Percentiles rank a stretch among this genome's conserved stretches.
Conservation (phyloP, 2,888 invertebrate genomes). For the Clivina fossor region DNA sequence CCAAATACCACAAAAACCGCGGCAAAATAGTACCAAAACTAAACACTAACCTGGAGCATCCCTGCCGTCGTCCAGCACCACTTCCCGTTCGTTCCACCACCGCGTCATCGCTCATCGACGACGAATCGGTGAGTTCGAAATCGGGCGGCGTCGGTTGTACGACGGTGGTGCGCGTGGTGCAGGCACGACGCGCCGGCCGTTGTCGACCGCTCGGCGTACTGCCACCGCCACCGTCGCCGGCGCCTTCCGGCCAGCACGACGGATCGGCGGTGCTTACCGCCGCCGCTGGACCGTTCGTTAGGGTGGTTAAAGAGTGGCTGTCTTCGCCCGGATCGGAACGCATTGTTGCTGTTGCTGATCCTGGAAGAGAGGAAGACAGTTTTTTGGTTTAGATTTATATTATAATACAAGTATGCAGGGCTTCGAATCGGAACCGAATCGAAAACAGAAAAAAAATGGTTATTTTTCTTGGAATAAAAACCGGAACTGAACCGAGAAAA, state of each 20-base stretch:
- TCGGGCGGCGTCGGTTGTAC: slow-evolving; percentile 11
- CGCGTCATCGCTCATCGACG: slow-evolving; percentile 27
- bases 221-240: not conserved
- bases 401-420: too few species aligned
- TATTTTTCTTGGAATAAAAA: too few species aligned
- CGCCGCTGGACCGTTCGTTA: not conserved
- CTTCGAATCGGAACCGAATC: too few species aligned
- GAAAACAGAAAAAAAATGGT: too few species aligned
- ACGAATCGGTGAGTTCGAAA: slow-evolving; percentile 24
- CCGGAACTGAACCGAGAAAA: too few species aligned
- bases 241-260: not conserved
- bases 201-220: slow-evolving; percentile 1
- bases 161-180: slow-evolving; percentile 11
- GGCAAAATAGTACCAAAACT: slow-evolving; percentile 41
- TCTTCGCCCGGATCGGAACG: slow-evolving; percentile 21
- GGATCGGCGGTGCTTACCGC: not conserved
- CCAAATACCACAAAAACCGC: too few species aligned
- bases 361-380: too few species aligned
- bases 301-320: not conserved
- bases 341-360: too few species aligned
- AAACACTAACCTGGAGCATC: slow-evolving; percentile 6
- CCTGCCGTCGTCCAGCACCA: not conserved
- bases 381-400: too few species aligned
- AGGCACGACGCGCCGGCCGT: slow-evolving; percentile 22
- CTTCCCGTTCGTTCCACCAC: not conserved